Base-by-base conservation (phyloP, 2,113 vertebrate species). In the Hassar affinis region DNA sequence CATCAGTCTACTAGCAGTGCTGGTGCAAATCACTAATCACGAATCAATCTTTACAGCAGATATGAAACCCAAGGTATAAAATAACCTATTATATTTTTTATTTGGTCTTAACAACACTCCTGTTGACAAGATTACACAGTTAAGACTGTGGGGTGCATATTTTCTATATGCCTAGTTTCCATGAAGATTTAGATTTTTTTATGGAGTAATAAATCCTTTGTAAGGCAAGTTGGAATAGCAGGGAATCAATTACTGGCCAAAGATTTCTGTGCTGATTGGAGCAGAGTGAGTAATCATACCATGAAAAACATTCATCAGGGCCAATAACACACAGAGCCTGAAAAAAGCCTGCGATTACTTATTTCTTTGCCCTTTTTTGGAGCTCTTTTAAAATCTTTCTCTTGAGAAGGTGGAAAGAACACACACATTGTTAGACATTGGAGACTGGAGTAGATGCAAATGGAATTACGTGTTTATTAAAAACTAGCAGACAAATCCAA, bases 261-360 rank as follows among this genome's bases (percentile, higher is more conserved):
- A 92, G 88, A 94, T 94, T 92, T 90, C 87, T 92, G 87, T 92
- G 94, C 91, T 94, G 94, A 94, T 94, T 93, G 92, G 90, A 93
- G 88, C 81, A 79, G 82, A 92, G 90, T 93, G 93, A 94, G 90
- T 95, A 95, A 95, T 94, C 95, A 94, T 85, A 80, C 90, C 93
- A 91, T 91, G 90, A 90, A 93, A 94, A 89, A 87, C 87, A 92
- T 94, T 92, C 77, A 94, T 95, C 94, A 95, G 91, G 90, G 79
- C 71, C 77, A 88, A 82, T 91, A 95, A 95, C 92, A 85, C 85
- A 90, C 81, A 71, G 89, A 90, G 93, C 94, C 89, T 93, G 90
- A 92, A 94, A 85, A 93, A 91, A 88, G 89, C 89, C 88, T 91
- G 88, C 91, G 90, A 93, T 94, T 95, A 95, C 90, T 95, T 94